Base-by-base conservation (phyloP, 2,888 invertebrate species). In the Lepidochrysops patricia region DNA sequence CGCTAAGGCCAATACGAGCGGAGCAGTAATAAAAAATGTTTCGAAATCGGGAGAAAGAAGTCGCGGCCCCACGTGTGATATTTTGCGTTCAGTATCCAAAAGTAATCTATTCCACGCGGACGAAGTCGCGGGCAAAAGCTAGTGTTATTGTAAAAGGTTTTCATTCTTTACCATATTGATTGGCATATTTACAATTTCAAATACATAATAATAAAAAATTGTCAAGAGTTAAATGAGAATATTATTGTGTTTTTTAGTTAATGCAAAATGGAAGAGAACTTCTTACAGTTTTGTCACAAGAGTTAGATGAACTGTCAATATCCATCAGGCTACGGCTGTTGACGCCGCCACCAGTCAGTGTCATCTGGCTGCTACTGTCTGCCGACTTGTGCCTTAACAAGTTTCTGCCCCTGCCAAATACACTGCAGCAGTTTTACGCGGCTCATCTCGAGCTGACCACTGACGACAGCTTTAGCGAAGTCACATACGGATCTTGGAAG, bases 211-310 rank as follows among this genome's bases (percentile, higher is more conserved):
- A 9, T 15, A 25, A 25, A 23, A 25, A 23, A 25, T 12, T 50
- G 7, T 25, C 7, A 9, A 23, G 4, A 26, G n/a, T 54, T 54
- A 54, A 49, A n/a, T n/a, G 12, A 13, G 13, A 29, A 6, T 58
- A 23, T 49, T 57, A 25, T 48, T 62, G 64, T 61, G 15, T 57
- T 62, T 77, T 72, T 13, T 82, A 89, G 89, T 66, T 89, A 26
- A 88, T 89, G 89, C 89, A 88, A 62, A 89, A 88, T 32, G 89
- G 89, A 0, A 70, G 89, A 1, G 89, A 89, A 58, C 74, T 89
- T 0, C 74, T 87, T 0, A 76, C 85, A 0, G 79, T 86, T 0
- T 70, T 83, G 0, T 72, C 85, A 0, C 79, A 77, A 57, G 88
- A 89, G 3, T 49, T 88, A 0, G 89, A 89, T 58, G 87, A 89